These are phyloP conservation scores for Dendroctonus valens DNA, from an alignment of 1,140 invertebrate species.

Conservation along the genomic window DNA sequence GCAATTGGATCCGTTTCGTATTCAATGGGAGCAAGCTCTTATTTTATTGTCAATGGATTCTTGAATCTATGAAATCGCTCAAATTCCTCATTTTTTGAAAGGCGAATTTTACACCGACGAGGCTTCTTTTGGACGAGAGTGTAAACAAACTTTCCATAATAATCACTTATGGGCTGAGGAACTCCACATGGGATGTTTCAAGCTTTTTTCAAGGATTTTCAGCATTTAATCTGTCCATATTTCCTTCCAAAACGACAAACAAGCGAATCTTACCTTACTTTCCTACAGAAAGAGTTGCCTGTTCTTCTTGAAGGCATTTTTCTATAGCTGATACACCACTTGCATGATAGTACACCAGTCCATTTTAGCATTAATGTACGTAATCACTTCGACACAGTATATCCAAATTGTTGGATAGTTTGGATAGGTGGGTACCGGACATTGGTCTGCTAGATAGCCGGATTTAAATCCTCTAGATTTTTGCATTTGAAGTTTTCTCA, in stretches of 20 bases:
- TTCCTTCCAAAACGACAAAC: constrained; percentile 44
- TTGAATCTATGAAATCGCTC: constrained; percentile 18
- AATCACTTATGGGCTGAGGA: constrained; percentile 47
- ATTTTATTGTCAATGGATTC: constrained; percentile 28
- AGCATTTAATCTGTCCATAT: constrained; percentile 45
- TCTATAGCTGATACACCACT: constrained; percentile 33
- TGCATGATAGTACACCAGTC: constrained; percentile 41
- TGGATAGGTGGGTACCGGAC: constrained; percentile 38
- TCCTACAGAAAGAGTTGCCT: constrained; percentile 41
- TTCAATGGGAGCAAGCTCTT: constrained; percentile 33
- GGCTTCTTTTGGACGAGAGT: constrained; percentile 44
- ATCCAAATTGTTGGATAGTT: constrained; percentile 44
- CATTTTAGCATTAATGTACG: constrained; percentile 34
- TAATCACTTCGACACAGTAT: constrained; percentile 40
- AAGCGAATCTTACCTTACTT: constrained; percentile 41
- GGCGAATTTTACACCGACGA: constrained; percentile 47
- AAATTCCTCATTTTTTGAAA: constrained; percentile 35
- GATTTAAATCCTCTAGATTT: no score
- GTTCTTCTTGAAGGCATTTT: constrained; percentile 39
- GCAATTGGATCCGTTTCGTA: constrained; percentile 30
- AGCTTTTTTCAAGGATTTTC: constrained; percentile 44
- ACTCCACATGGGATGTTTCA: constrained; percentile 48
- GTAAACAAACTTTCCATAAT: constrained; percentile 50
- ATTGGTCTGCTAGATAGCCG: constrained; percentile 45
- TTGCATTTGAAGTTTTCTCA: constrained; percentile 43